A percentile compares a stretch with the other conserved stretches of the same genome.
Conservation (phyloP, 2,113 vertebrate genomes). For the Sminthopsis crassicaudata region DNA sequence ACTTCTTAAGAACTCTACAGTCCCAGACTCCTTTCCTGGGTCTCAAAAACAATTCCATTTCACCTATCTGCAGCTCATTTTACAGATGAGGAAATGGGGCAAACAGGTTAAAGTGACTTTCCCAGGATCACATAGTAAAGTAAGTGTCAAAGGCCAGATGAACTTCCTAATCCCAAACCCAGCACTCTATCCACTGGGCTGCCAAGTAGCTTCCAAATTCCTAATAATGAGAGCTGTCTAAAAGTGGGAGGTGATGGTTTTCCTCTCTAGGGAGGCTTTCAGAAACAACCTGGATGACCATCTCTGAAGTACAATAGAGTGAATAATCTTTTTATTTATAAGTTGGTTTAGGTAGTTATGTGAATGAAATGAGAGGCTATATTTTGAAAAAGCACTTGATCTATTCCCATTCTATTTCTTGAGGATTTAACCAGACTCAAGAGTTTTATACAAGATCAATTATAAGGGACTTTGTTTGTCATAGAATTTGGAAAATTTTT, state of each 20-base stretch:
- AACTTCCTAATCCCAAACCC: background rate
- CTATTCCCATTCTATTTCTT: no score
- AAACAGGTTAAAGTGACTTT: background rate
- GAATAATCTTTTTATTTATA: background rate
- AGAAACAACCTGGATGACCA: background rate
- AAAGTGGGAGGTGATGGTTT: background rate
- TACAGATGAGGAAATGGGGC: background rate
- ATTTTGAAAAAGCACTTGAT: background rate
- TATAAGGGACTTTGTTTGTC: background rate
- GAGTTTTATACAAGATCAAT: background rate
- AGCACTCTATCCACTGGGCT: background rate
- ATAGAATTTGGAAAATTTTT: background rate
- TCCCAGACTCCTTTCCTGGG: no score
- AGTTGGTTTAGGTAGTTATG: background rate
- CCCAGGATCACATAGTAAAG: background rate
- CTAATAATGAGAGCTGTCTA: background rate
- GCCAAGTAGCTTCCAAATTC: background rate
- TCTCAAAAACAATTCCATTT: no score
- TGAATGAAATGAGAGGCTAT: background rate
- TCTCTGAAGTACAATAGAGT: background rate
- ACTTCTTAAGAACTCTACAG: no score
- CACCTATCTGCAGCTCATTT: no score
- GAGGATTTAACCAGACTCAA: background rate
- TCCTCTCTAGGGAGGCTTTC: conserved; percentile 12
- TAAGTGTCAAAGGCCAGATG: background rate